Evolutionary conservation across 2,113 vertebrate genomes (phyloP).

Genomic region (Leptosomus discolor): DNA sequence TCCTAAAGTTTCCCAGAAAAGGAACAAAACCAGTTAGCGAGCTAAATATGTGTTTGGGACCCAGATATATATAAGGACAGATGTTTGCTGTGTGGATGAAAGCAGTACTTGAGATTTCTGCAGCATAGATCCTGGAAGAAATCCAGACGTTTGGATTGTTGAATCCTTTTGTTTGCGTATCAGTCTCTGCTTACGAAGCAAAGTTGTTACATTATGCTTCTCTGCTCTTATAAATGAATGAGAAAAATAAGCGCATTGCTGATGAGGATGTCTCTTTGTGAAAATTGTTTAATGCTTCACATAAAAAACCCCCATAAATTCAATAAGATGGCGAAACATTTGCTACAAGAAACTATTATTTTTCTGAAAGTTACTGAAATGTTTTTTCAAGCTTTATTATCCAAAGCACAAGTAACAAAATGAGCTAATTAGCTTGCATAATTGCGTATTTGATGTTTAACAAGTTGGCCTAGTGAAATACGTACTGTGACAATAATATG

Average conservation of each 20-base stretch:
- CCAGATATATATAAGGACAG: not conserved
- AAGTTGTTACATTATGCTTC: not conserved
- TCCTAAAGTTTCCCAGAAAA: not conserved
- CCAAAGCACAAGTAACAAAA: not conserved
- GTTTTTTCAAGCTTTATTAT: slow-evolving; percentile 21
- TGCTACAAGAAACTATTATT: not conserved
- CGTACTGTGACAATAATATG: not conserved
- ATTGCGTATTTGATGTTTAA: not conserved
- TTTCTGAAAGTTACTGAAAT: slow-evolving; percentile 5
- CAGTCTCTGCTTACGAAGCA: not conserved
- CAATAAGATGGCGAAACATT: not conserved
- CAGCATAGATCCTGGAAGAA: not conserved
- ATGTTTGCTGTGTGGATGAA: not conserved
- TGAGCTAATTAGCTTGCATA: not conserved
- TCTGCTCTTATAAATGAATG: not conserved
- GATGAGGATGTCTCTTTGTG: not conserved
- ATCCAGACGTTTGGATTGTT: not conserved
- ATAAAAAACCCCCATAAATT: not conserved
- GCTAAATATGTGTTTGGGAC: not conserved
- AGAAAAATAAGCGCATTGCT: not conserved
- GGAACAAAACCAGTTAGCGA: not conserved
- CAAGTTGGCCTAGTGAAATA: not conserved
- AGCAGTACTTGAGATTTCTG: not conserved
- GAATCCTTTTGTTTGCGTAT: not conserved
- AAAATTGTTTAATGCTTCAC: not conserved